Percentiles rank a stretch among this genome's conserved stretches.
phyloP scores from a whole-genome alignment of 2,113 vertebrate species.

The Trematomus loennbergii region DNA sequence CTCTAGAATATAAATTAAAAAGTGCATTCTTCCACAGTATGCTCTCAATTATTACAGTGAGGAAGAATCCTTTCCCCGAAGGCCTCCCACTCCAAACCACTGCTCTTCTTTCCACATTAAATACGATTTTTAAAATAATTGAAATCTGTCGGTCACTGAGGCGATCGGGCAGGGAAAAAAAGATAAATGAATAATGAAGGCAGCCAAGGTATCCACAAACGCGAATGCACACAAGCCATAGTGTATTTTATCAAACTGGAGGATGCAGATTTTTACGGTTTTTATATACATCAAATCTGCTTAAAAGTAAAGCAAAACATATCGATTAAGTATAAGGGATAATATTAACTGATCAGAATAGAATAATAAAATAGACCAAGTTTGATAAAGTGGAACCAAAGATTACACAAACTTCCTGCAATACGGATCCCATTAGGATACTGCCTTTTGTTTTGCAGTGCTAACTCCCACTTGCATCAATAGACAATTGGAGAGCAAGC shows the following conservation, averaged over 20 bases:
- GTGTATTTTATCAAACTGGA: not conserved
- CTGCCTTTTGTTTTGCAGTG: constrained; percentile 18
- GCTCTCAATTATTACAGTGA: constrained; percentile 59
- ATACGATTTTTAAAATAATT: constrained; percentile 26
- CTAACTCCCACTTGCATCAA: constrained; percentile 30
- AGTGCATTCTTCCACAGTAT: constrained; percentile 64
- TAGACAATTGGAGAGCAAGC: constrained; percentile 39
- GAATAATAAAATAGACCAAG: not conserved
- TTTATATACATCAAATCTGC: not conserved
- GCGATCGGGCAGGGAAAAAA: not conserved
- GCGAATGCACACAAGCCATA: not conserved
- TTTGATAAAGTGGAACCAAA: not conserved
- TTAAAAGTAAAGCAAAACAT: not conserved
- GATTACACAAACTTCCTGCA: not conserved
- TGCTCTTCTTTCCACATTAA: constrained; percentile 32
- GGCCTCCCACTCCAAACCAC: constrained; percentile 1
- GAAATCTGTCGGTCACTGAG: constrained; percentile 12
- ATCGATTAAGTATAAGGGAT: not conserved
- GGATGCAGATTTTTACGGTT: not conserved
- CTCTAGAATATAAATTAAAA: constrained; percentile 18
- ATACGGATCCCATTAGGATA: constrained; percentile 9
- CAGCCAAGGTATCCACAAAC: not conserved
- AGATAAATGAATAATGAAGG: not conserved
- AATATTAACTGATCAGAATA: not conserved
- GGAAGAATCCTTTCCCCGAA: constrained; percentile 17